Conservation (phyloP, 1,140 invertebrate species). For the Eufriesea mexicana region DNA sequence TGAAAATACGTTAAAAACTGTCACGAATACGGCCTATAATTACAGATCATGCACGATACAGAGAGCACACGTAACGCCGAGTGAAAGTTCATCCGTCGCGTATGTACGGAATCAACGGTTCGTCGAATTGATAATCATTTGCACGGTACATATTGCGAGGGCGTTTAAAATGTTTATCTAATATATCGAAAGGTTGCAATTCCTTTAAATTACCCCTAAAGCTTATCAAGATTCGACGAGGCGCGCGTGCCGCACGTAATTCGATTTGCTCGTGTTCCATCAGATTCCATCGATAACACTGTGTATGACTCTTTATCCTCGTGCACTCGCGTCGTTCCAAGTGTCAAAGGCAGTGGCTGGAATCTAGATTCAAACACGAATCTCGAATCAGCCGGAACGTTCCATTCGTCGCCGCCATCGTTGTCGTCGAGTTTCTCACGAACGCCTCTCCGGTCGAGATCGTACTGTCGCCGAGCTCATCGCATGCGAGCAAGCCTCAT, state of each 20-base stretch:
- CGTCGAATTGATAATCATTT: conserved; percentile 55
- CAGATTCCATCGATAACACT: neutral
- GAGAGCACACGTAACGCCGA: conserved; percentile 48
- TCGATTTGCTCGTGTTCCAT: conserved; percentile 21
- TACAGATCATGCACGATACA: conserved; percentile 58
- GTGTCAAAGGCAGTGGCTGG: neutral
- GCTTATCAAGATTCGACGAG: conserved; percentile 1
- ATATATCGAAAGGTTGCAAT: conserved; percentile 32
- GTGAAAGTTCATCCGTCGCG: conserved; percentile 37
- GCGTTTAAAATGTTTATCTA: conserved; percentile 39
- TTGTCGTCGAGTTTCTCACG: neutral
- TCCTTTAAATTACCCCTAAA: conserved; percentile 5
- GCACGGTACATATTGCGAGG: conserved; percentile 39
- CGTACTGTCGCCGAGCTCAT: too few relatives aligned
- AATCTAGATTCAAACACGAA: neutral
- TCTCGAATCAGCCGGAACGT: neutral
- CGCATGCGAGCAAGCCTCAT: neutral
- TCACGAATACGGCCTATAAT: conserved; percentile 48
- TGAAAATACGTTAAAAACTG: conserved; percentile 30
- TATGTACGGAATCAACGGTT: conserved; percentile 19
- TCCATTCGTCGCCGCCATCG: neutral
- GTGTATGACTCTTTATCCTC: too few relatives aligned
- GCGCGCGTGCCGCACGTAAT: conserved; percentile 17
- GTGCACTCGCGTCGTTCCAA: neutral
- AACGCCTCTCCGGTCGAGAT: neutral